Base-by-base conservation (phyloP, 2,113 vertebrate species). In the Ailurus styani region DNA sequence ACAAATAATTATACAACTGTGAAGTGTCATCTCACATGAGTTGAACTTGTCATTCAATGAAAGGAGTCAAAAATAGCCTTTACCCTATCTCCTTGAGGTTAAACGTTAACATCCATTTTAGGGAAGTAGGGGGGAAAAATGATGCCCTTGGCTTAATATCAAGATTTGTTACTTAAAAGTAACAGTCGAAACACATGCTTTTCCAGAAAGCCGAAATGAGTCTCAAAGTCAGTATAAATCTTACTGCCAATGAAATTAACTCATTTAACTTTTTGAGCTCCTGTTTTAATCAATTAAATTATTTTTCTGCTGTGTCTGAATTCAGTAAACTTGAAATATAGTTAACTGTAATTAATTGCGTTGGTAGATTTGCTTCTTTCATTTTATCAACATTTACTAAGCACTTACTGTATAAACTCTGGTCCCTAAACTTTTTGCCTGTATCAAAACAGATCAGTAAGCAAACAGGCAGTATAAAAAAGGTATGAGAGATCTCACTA, bases 181-280 rank as follows among this genome's bases (percentile, higher is more conserved):
- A n/a, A 88, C 60, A 64, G 62, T 88, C 82, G 96, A 85, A 88
- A 85, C 12, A 68, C 31, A 23, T 47, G 31, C 27, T 93, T 77
- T 96, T 68, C 31, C 23, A 55, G 40, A 50, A 9, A 64, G 52
- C 55, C 31, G 14, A 93, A 97, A 93, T 91, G 83, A 97, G 25
- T 60, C 79, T 45, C 47, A 91, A 93, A 93, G 21, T 81, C 23
- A 52, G 7, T 79, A 62, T 40, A 60, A 96, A 50, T 81, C 77
- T 85, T 86, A 85, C 25, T 81, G 55, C 45, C 55, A 72, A 5
- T 34, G 2, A 70, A 93, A 81, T 60, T 88, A 11, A 62, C 2
- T 96, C 25, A 66, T 62, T 93, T 73, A 93, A 81, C 77, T 93
- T 79, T 88, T 95, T 93, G 29, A 96, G 37, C 77, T 91, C 25